Base-by-base conservation (phyloP, 2,113 vertebrate genomes). In the Rissa tridactyla region DNA sequence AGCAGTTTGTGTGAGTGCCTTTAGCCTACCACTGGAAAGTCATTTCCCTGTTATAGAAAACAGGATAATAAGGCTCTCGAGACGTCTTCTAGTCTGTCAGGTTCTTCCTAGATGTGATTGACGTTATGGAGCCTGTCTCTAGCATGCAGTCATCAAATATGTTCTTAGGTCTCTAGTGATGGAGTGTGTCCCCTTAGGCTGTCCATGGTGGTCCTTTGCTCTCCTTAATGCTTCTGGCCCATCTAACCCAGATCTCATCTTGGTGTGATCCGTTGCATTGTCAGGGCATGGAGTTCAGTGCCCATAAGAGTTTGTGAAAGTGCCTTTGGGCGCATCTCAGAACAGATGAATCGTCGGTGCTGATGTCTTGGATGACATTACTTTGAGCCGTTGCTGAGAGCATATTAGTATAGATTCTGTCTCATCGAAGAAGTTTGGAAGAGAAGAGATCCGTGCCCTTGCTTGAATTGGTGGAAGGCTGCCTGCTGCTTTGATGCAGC, bases 171-270 rank as follows among this genome's bases (percentile, higher is more conserved):
- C 29, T 64, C 29, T 20, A 7, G 40, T 19, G 69, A 2, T 25
- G 57, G 15, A 38, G 6, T 0, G 0, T 13, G 25, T 15, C 29
- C 61, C 0, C 0, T 36, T 5, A 1, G 30, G 22, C 34, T 58
- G 38, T 60, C 13, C 22, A 2, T 5, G 34, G 22, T 0, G 3
- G 9, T 40, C 22, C 16, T 36, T 34, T 23, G 23, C 47, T 78
- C 13, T 29, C 61, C 30, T 71, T 40, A 52, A 2, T 0, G 1
- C 29, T 66, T 29, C 22, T 25, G 71, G 7, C 10, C 51, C 3
- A 0, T 46, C 25, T 52, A n/a, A 58, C 32, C 20, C 51, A 11
- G 51, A 34, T 18, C 46, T 72, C 8, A 2, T 34, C 54, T 15
- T 17, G 40, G 18, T 2, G 2, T 21, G 49, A 58, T 19, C 52